Evolutionary conservation across 2,888 invertebrate genomes (phyloP).

Genomic region (Eristalinus sepulchralis): DNA sequence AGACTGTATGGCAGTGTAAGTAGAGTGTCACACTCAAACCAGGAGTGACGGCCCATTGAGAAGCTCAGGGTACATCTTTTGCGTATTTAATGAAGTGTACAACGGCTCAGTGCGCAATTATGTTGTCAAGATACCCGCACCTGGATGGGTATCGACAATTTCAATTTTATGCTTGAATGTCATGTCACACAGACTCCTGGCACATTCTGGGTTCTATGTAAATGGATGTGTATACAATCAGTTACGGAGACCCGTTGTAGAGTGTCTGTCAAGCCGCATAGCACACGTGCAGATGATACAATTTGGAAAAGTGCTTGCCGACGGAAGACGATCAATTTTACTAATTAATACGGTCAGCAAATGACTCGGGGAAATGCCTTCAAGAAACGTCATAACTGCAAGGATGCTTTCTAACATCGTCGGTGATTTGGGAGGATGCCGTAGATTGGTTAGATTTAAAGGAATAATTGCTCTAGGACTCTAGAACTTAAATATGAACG

Average conservation of each 20-base stretch:
- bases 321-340: not conserved
- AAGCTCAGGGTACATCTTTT: not conserved
- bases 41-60: not conserved
- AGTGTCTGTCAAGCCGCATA: not conserved
- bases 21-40: not conserved
- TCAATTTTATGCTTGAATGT: constrained; percentile 17
- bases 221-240: not conserved
- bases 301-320: not conserved
- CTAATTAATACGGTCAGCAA: not conserved
- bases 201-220: not conserved
- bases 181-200: not conserved
- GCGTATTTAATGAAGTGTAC: constrained; percentile 31
- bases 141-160: constrained; percentile 22
- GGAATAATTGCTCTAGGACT: too few relatives aligned
- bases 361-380: not conserved
- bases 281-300: not conserved
- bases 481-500: too few relatives aligned
- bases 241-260: not conserved
- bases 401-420: not conserved
- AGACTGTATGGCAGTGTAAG: not conserved
- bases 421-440: too few relatives aligned
- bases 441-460: too few relatives aligned
- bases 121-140: not conserved
- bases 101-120: constrained; percentile 26
- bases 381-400: not conserved